Conservation (phyloP, 2,113 vertebrate species). For the Anas platyrhynchos region DNA sequence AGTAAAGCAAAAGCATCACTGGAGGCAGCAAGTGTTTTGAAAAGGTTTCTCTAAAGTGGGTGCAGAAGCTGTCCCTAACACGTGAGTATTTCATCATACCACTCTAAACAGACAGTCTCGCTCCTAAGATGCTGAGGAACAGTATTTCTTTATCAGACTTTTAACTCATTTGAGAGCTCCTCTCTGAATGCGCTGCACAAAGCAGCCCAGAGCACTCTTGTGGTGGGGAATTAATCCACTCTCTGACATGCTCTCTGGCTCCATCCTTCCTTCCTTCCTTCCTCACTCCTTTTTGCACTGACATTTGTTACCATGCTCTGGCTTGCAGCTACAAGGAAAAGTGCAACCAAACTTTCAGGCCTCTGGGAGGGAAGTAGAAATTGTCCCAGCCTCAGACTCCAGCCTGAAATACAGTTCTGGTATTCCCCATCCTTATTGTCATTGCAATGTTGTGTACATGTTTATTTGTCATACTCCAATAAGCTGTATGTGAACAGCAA, state of each 20-base stretch:
- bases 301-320: neutral
- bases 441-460: neutral
- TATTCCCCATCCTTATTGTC: neutral
- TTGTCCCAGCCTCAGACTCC: neutral
- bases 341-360: slow-evolving; percentile 5
- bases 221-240: neutral
- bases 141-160: neutral
- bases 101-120: neutral
- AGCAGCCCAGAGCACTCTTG: neutral
- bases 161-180: neutral
- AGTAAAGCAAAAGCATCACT: neutral
- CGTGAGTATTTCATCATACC: slow-evolving; percentile 7
- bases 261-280: neutral
- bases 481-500: slow-evolving; percentile 60
- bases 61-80: neutral
- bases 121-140: neutral
- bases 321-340: neutral
- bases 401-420: neutral
- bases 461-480: slow-evolving; percentile 58
- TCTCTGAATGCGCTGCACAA: neutral
- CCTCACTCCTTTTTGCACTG: neutral
- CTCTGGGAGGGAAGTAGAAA: neutral
- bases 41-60: neutral
- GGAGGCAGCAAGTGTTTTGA: neutral
- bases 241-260: neutral